Percentiles rank a stretch among this genome's conserved stretches.
Conservation (phyloP, 2,888 invertebrate genomes). For the Piscicola geometra region DNA sequence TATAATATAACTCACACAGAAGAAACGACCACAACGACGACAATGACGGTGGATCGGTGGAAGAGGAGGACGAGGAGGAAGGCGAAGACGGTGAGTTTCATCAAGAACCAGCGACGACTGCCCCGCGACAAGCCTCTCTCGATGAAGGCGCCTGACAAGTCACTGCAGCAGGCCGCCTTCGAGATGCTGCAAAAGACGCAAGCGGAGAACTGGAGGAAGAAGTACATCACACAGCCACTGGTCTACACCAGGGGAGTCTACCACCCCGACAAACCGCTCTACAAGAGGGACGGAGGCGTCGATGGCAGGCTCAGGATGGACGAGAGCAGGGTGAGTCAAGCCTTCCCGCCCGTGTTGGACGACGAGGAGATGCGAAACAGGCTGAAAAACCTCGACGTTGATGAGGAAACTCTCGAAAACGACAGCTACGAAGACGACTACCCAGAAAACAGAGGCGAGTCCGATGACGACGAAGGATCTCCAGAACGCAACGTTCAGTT, state of each 20-base stretch:
- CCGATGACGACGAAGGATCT: conserved; percentile 1
- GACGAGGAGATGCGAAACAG: conserved; percentile 17
- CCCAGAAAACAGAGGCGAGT: background rate
- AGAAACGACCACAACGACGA: conserved; percentile 21
- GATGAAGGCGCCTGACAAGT: conserved; percentile 28
- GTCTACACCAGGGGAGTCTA: conserved; percentile 35
- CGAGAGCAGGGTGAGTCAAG: conserved; percentile 36
- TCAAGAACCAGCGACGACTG: background rate
- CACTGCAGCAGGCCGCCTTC: conserved; percentile 33
- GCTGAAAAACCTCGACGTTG: conserved; percentile 37
- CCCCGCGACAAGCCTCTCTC: conserved; percentile 10
- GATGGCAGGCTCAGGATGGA: conserved; percentile 10
- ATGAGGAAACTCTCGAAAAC: conserved; percentile 32
- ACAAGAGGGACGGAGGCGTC: conserved; percentile 21
- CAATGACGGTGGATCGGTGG: conserved; percentile 20
- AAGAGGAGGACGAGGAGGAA: conserved; percentile 27
- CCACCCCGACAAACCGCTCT: conserved; percentile 34
- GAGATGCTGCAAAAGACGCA: conserved; percentile 28
- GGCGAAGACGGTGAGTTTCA: conserved; percentile 26
- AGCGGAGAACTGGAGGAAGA: conserved; percentile 21
- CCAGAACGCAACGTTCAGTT: background rate
- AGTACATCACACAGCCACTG: conserved; percentile 16
- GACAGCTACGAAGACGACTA: conserved; percentile 4
- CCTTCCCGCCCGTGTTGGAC: conserved; percentile 26
- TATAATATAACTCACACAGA: too few relatives aligned